Percentiles rank a stretch among this genome's conserved stretches.
Conservation (phyloP, 37 sponge, comb jelly and placozoan species). For the Hexactinellida sp. region DNA sequence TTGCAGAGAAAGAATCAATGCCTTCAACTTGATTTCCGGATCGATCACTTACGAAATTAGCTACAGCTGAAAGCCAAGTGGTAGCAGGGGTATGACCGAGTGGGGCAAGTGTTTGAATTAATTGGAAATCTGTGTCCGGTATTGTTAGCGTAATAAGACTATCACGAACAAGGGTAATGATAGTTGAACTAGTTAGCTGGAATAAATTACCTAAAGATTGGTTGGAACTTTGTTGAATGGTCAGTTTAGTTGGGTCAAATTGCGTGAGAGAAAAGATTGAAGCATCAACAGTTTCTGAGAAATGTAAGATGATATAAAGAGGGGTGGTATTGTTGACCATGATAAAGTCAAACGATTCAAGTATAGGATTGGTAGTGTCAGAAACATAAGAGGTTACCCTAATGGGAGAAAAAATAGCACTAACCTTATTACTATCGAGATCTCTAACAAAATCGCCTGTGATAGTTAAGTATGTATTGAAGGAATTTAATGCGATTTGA, state of each 20-base stretch:
- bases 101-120: slow-evolving; percentile 40
- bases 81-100: slow-evolving; percentile 30
- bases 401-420: slow-evolving; percentile 16
- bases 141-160: slow-evolving; percentile 45
- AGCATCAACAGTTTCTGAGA: slow-evolving; percentile 68
- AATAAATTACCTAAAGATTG: slow-evolving; percentile 25
- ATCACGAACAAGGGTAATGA: background rate
- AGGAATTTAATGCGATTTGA: slow-evolving; percentile 14
- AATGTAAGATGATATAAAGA: slow-evolving; percentile 46
- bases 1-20: slow-evolving; percentile 18
- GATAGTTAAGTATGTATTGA: slow-evolving; percentile 38
- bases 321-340: slow-evolving; percentile 55
- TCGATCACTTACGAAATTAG: background rate
- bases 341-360: slow-evolving; percentile 50
- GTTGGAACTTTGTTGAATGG: slow-evolving; percentile 29
- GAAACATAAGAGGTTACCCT: slow-evolving; percentile 16
- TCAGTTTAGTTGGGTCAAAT: slow-evolving; percentile 12
- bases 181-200: slow-evolving; percentile 30
- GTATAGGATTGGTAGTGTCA: slow-evolving; percentile 43
- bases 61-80: slow-evolving; percentile 30
- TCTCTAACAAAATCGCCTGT: slow-evolving; percentile 38
- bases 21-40: slow-evolving; percentile 39
- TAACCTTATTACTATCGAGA: slow-evolving; percentile 36
- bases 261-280: background rate
- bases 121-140: slow-evolving; percentile 29